A percentile compares a stretch with the other conserved stretches of the same genome.
Conservation (phyloP, 2,113 vertebrate genomes). For the Mobula birostris region DNA sequence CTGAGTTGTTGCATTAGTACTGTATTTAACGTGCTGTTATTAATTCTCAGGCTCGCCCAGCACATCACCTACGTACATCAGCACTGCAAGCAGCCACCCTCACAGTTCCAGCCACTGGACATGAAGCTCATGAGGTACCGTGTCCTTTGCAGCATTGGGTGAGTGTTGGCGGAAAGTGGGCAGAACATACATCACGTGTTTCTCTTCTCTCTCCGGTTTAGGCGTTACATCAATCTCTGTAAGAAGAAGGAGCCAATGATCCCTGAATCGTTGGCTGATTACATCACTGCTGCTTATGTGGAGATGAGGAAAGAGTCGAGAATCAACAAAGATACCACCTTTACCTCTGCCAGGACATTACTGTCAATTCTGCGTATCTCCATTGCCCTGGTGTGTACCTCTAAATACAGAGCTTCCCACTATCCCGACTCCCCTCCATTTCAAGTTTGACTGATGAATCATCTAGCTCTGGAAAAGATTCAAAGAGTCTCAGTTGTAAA, state of each 20-base stretch:
- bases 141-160: neutral
- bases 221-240: conserved; percentile 74
- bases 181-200: neutral
- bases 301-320: conserved; percentile 88
- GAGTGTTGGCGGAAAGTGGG: neutral
- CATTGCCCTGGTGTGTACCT: conserved; percentile 74
- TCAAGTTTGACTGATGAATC: neutral
- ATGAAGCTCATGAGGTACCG: conserved; percentile 87
- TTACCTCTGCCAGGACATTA: conserved; percentile 78
- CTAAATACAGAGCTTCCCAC: neutral
- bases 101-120: conserved; percentile 73
- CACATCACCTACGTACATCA: conserved; percentile 91
- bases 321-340: conserved; percentile 80
- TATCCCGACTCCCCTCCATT: neutral
- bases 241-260: conserved; percentile 70
- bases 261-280: conserved; percentile 71
- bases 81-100: conserved; percentile 76
- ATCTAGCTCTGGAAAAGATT: neutral
- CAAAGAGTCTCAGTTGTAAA: neutral
- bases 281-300: conserved; percentile 84
- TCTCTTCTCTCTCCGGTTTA: conserved; percentile 41
- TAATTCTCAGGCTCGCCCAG: conserved; percentile 64
- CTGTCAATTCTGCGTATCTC: conserved; percentile 78
- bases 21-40: neutral
- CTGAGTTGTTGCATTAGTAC: neutral